A percentile compares a stretch with the other conserved stretches of the same genome.
These are phyloP conservation scores for Daktulosphaira vitifoliae DNA, from an alignment of 1,140 invertebrate species.

Conservation along the genomic window DNA sequence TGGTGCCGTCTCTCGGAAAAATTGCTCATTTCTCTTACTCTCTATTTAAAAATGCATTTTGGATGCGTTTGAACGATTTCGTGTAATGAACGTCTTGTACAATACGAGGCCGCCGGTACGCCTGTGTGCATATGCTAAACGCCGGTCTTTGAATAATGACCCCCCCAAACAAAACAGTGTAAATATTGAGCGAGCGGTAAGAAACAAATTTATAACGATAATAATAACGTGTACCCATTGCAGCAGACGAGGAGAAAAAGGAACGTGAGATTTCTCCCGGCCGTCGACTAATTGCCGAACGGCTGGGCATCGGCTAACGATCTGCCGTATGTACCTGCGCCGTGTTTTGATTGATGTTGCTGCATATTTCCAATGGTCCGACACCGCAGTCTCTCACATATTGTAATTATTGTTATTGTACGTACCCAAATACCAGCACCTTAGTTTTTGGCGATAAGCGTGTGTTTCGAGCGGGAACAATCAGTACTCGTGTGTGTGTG, in stretches of 20 bases:
- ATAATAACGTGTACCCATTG: not conserved
- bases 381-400: not conserved
- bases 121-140: not conserved
- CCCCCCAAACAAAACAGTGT: slow-evolving; percentile 11
- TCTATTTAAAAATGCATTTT: too few species aligned
- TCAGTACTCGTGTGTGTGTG: too few species aligned
- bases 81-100: too few species aligned
- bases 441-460: too few species aligned
- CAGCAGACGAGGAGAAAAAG: not conserved
- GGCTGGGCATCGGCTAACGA: slow-evolving; percentile 13
- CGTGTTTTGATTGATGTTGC: slow-evolving; percentile 29
- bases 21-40: too few species aligned
- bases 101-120: too few species aligned
- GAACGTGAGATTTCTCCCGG: slow-evolving; percentile 23
- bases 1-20: too few species aligned
- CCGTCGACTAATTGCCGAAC: slow-evolving; percentile 27
- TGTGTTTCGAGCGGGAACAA: too few species aligned
- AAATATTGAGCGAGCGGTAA: slow-evolving; percentile 10
- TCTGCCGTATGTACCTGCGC: slow-evolving; percentile 1
- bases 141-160: slow-evolving; percentile 24
- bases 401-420: slow-evolving; percentile 16
- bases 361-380: slow-evolving; percentile 29
- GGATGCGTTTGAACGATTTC: too few species aligned
- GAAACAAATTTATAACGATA: not conserved
- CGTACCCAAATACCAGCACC: too few species aligned